These are phyloP conservation scores for Aelia acuminata DNA, from an alignment of 2,888 invertebrate genomes.

Conservation along the genomic window DNA sequence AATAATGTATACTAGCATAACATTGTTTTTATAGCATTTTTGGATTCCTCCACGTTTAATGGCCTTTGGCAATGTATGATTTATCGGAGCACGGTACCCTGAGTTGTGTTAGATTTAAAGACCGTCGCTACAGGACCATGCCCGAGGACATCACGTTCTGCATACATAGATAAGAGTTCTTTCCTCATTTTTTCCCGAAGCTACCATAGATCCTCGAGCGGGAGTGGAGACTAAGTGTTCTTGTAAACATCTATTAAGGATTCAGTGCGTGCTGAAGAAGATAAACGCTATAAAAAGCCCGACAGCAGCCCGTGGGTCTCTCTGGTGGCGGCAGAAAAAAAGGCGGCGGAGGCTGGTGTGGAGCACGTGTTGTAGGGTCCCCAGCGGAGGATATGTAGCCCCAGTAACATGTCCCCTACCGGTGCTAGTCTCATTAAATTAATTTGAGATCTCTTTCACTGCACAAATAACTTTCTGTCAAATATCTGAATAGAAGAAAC, in stretches of 20 bases:
- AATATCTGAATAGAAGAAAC: no score
- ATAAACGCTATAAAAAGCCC: slow-evolving; percentile 45
- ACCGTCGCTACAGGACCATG: neutral
- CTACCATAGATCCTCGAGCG: neutral
- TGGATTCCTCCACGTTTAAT: neutral
- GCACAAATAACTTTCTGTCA: no score
- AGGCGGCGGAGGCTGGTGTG: neutral
- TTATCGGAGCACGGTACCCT: neutral
- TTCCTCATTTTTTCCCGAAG: neutral
- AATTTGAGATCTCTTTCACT: no score
- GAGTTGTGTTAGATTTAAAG: neutral
- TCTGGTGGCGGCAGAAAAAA: neutral
- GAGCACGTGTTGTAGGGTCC: slow-evolving; percentile 45
- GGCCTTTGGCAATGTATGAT: neutral
- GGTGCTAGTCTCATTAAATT: no score
- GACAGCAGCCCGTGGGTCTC: slow-evolving; percentile 15
- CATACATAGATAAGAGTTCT: slow-evolving; percentile 43
- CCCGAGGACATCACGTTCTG: slow-evolving; percentile 10
- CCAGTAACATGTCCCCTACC: neutral
- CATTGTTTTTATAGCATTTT: no score
- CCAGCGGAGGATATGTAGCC: neutral
- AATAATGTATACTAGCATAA: no score
- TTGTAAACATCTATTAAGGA: slow-evolving; percentile 49
- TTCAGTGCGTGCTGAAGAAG: slow-evolving; percentile 35
- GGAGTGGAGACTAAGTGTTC: slow-evolving; percentile 23